phyloP scores from a whole-genome alignment of 2,797 vertebrate genomes.

The Cryptoblepharus egeriae region DNA sequence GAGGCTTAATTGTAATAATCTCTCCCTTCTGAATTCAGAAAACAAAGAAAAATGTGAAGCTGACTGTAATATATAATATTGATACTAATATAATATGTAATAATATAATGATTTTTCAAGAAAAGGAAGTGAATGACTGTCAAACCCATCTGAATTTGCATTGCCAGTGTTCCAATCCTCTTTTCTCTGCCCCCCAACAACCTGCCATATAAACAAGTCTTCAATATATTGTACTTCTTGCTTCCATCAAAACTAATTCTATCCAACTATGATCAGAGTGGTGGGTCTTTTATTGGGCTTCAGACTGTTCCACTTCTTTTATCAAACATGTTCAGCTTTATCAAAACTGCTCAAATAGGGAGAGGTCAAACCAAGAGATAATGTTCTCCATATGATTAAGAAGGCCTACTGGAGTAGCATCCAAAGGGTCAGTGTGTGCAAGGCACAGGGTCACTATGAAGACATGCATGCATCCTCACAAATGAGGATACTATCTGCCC shows the following conservation, averaged over 20 bases:
- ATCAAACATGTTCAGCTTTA: background rate
- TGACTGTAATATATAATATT: background rate
- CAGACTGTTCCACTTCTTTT: too few species aligned
- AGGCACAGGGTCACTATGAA: too few species aligned
- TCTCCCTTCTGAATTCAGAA: constrained; percentile 44
- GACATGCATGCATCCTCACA: too few species aligned
- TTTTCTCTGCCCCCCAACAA: constrained; percentile 40
- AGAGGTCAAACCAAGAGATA: too few species aligned
- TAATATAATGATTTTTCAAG: constrained; percentile 11
- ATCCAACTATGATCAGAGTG: background rate
- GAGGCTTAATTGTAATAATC: constrained; percentile 65
- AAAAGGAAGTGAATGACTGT: background rate
- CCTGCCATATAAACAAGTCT: constrained; percentile 40
- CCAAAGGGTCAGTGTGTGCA: too few species aligned
- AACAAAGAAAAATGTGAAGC: constrained; percentile 20
- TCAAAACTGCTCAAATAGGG: background rate
- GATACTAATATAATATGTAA: background rate
- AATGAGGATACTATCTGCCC: too few species aligned
- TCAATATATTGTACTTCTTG: constrained; percentile 19
- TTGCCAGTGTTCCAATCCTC: constrained; percentile 16
- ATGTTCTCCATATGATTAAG: too few species aligned
- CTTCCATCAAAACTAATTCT: background rate
- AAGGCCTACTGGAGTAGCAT: too few species aligned
- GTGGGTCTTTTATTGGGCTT: background rate
- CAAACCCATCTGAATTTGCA: background rate